A percentile compares a stretch with the other conserved stretches of the same genome.
These are phyloP conservation scores for Emydocephalus ijimae DNA, from an alignment of 2,113 vertebrate genomes.

Conservation along the genomic window DNA sequence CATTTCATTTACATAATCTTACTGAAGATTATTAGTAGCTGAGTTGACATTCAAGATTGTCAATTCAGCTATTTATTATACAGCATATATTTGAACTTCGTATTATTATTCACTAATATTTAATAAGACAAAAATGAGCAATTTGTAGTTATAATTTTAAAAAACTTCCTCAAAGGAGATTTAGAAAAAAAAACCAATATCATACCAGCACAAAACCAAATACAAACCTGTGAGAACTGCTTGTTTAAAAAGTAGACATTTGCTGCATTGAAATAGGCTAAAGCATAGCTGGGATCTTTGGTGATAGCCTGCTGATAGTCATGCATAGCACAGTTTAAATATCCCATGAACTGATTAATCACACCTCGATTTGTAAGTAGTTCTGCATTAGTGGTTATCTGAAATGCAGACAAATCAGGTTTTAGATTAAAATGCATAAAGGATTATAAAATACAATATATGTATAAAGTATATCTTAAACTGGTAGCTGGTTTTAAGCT, in stretches of 20 bases:
- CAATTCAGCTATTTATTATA: neutral
- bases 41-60: neutral
- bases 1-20: neutral
- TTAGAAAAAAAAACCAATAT: neutral
- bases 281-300: constrained; percentile 64
- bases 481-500: neutral
- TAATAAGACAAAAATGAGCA: neutral
- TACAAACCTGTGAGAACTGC: constrained; percentile 76
- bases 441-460: neutral
- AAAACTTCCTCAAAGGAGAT: neutral
- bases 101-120: neutral
- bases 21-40: neutral
- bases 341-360: constrained; percentile 75
- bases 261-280: constrained; percentile 77
- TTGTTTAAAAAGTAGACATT: constrained; percentile 76
- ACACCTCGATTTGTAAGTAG: constrained; percentile 76
- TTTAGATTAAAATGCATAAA: constrained; percentile 10
- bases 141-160: neutral
- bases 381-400: constrained; percentile 69
- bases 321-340: constrained; percentile 69
- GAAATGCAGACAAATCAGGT: constrained; percentile 32
- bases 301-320: constrained; percentile 76
- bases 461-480: neutral
- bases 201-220: neutral
- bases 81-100: neutral